Percentiles rank a stretch among this genome's conserved stretches.
Evolutionary conservation across 2,888 invertebrate species (phyloP).

Genomic region (Tillus elongatus): DNA sequence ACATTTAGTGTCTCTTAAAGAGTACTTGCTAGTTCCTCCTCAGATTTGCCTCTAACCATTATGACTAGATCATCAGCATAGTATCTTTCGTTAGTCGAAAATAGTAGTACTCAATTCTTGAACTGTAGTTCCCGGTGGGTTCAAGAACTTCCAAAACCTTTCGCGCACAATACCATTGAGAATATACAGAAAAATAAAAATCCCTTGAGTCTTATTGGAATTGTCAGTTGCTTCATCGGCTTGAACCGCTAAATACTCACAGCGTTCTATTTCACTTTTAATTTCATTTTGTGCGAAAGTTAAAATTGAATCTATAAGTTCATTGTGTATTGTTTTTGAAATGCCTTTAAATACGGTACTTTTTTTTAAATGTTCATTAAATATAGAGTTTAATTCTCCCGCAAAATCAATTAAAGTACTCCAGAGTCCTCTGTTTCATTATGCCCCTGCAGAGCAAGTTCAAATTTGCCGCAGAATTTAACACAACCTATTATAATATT

Average conservation of each 20-base stretch:
- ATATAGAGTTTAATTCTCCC: conserved; percentile 18
- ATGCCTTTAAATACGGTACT: conserved; percentile 21
- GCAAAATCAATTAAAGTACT: conserved; percentile 22
- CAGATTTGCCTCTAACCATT: conserved; percentile 19
- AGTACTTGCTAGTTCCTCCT: conserved; percentile 22
- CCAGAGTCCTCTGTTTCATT: conserved; percentile 19
- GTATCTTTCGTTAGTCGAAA: conserved; percentile 13
- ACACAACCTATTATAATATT: conserved; percentile 23
- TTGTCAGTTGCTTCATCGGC: conserved; percentile 22
- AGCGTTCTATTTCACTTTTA: conserved; percentile 12
- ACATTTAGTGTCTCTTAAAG: too few relatives aligned
- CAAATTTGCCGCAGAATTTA: conserved; percentile 23
- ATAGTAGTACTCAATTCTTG: conserved; percentile 16
- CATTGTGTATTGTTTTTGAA: conserved; percentile 25
- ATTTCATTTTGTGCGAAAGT: conserved; percentile 21
- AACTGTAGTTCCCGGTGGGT: conserved; percentile 14
- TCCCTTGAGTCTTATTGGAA: conserved; percentile 16
- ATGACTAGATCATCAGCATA: conserved; percentile 24
- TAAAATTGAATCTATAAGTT: conserved; percentile 25
- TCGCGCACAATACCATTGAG: conserved; percentile 18
- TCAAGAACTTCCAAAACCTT: conserved; percentile 21
- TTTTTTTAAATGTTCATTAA: conserved; percentile 20
- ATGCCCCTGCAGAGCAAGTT: conserved; percentile 23
- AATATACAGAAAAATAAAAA: conserved; percentile 23
- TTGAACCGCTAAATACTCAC: conserved; percentile 12